phyloP scores from a whole-genome alignment of 2,888 invertebrate species.

The Cosmopolites sordidus region DNA sequence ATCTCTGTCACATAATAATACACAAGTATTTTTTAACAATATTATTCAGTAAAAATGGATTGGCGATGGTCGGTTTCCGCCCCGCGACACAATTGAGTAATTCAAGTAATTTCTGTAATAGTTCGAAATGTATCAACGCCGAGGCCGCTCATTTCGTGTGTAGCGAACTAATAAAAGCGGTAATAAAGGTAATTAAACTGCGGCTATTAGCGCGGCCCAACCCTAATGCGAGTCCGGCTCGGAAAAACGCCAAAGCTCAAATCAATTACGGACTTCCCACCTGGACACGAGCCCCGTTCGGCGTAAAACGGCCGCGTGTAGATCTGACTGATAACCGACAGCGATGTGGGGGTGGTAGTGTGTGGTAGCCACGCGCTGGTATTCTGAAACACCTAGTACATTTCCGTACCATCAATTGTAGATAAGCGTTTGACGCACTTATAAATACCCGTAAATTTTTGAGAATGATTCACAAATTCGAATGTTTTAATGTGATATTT shows the following conservation, averaged over 20 bases:
- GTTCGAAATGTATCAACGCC: constrained; percentile 9
- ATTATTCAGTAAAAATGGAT: too few species aligned
- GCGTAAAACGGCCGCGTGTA: constrained; percentile 38
- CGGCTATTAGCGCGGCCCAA: constrained; percentile 14
- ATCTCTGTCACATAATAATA: too few species aligned
- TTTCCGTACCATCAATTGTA: too few species aligned
- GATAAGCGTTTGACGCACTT: too few species aligned
- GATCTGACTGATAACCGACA: constrained; percentile 27
- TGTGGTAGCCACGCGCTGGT: too few species aligned
- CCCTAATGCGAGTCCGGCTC: constrained; percentile 19
- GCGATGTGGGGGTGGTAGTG: too few species aligned
- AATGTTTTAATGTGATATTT: too few species aligned
- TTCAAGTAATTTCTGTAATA: constrained; percentile 22
- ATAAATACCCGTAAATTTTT: too few species aligned
- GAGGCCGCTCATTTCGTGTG: constrained; percentile 16
- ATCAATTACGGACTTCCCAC: constrained; percentile 37
- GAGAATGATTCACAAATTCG: too few species aligned
- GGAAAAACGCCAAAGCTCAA: constrained; percentile 25
- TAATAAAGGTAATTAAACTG: constrained; percentile 25
- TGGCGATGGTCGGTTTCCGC: not conserved
- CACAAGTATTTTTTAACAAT: too few species aligned
- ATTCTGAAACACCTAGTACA: too few species aligned
- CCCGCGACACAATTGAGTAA: constrained; percentile 15
- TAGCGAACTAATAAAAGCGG: constrained; percentile 18
- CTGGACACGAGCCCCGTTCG: constrained; percentile 27